phyloP scores from a whole-genome alignment of 2,113 vertebrate species.

The Tapirus terrestris region DNA sequence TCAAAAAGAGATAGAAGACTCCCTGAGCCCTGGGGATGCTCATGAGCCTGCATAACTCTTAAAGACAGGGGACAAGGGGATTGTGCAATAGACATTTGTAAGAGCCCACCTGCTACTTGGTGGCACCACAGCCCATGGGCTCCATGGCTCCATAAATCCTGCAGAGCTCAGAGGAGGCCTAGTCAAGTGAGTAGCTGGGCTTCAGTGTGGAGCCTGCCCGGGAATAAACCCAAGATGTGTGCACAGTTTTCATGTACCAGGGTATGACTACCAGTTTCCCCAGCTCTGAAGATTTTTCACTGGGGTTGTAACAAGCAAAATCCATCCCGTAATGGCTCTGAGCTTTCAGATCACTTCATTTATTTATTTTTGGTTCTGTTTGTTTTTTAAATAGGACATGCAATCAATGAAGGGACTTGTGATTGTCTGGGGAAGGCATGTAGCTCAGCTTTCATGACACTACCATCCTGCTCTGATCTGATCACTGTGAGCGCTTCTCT shows the following conservation, averaged over 20 bases:
- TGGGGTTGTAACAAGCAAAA: not conserved
- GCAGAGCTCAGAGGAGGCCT: not conserved
- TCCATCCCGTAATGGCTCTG: not conserved
- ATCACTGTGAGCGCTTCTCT: not conserved
- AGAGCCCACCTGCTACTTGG: not conserved
- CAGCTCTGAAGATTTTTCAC: not conserved
- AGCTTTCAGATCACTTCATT: not conserved
- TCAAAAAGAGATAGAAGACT: not conserved
- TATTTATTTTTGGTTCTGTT: not conserved
- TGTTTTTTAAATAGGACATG: not conserved
- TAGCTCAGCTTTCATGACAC: not conserved
- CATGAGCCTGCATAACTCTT: not conserved
- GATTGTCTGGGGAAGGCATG: not conserved
- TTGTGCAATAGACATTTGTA: not conserved
- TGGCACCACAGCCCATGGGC: too few relatives aligned
- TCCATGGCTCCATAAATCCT: not conserved
- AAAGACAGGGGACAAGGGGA: not conserved
- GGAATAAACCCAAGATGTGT: not conserved
- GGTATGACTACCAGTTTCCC: fast-evolving
- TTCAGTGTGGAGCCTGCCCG: not conserved
- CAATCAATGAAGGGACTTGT: not conserved
- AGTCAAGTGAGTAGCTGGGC: too few relatives aligned
- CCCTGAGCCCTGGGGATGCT: not conserved
- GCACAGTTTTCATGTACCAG: not conserved
- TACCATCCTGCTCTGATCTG: not conserved